Conservation (phyloP, 2,888 invertebrate genomes). For the Saturnia pavonia region DNA sequence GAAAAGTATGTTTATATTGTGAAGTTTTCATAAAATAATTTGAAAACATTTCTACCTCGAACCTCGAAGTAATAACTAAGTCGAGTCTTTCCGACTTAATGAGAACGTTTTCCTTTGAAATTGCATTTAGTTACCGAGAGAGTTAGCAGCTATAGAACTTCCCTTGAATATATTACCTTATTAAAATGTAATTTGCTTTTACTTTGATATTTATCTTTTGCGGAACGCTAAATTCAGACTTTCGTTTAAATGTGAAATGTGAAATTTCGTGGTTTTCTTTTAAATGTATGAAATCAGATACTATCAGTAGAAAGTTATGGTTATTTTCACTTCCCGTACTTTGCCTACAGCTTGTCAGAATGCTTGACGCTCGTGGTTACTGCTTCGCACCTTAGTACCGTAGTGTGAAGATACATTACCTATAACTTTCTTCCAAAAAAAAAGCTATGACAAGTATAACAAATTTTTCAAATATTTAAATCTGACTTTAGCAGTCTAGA, state of each 20-base stretch:
- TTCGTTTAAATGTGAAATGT: constrained; percentile 1
- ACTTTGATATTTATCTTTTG: constrained; percentile 32
- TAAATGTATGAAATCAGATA: not conserved
- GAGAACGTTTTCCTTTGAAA: constrained; percentile 46
- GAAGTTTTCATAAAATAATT: not conserved
- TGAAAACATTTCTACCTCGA: not conserved
- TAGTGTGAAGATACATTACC: too few species aligned
- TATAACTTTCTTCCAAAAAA: too few species aligned
- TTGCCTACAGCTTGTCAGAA: too few species aligned
- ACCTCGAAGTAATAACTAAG: constrained; percentile 13
- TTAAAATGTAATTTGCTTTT: constrained; percentile 35
- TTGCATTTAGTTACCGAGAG: constrained; percentile 40
- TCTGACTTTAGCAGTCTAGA: too few species aligned
- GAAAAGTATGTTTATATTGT: not conserved
- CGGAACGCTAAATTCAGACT: constrained; percentile 22
- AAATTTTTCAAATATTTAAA: too few species aligned
- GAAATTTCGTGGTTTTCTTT: not conserved
- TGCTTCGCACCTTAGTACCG: too few species aligned
- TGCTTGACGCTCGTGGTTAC: too few species aligned
- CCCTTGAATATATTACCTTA: constrained; percentile 36
- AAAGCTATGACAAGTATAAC: too few species aligned
- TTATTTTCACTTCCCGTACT: not conserved
- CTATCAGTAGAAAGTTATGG: not conserved
- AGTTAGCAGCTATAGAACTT: constrained; percentile 27
- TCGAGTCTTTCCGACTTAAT: constrained; percentile 33